Base-by-base conservation (phyloP, 1,140 invertebrate genomes). In the Oncopodura yosiiana region DNA sequence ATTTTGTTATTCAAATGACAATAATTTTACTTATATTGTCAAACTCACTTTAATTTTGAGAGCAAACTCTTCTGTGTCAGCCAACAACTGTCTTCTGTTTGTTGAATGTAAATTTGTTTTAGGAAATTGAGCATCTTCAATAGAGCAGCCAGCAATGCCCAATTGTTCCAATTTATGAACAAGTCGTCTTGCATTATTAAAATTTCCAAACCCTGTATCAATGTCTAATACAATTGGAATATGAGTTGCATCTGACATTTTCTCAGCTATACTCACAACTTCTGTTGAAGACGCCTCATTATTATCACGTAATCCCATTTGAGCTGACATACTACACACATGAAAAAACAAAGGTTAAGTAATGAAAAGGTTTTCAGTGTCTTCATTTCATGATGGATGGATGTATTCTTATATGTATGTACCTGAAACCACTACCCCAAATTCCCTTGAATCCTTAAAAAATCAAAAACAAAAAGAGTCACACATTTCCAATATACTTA, bases 201-300 rank as follows among this genome's bases (percentile, higher is more conserved):
- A 75, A 57, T 75, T 75, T 16, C 73, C 73, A 62, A 70, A 75
- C 14, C 73, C 73, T 5, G 73, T 74, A 60, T 75, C 73, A 32
- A 72, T 73, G 62, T 75, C 73, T 9, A 75, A 56, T 18, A 75
- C 62, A 38, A 75, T 73, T 1, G 73, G 73, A 18, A 74, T 65
- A 16, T 60, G 30, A 12, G 70, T 70, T 5, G 69, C 71, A 58
- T 75, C 73, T 44, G 70, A 69, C 73, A 75, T 75, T 60, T 70
- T 74, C 53, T 74, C 73, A n/a, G 69, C 34, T 3, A 74, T 67
- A 38, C 74, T 73, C 5, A 72, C 61, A 18, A 75, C 70, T 60
- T 75, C 73, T 3, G 73, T 75, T 73, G 73, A 75, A 3, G 72
- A 74, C 3, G 72, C 72, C 55, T 75, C 73, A 53, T 75, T 75